Conservation (phyloP, 2,888 invertebrate species). For the Agriopis leucophaearia region DNA sequence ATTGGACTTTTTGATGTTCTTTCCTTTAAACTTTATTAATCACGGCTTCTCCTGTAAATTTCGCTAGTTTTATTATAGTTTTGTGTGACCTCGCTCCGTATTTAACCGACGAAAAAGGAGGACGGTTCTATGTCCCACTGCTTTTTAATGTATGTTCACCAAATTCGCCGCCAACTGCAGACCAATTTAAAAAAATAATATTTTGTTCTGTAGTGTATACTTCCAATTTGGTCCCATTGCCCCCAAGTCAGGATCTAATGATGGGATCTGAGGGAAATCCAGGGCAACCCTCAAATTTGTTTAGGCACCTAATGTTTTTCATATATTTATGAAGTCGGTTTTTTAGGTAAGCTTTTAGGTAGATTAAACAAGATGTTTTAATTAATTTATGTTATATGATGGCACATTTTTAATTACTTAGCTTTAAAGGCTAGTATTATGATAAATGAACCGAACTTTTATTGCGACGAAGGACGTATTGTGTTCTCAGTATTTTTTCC, state of each 20-base stretch:
- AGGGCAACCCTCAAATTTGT: no score
- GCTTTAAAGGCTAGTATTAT: neutral
- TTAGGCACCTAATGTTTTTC: no score
- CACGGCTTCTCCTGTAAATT: neutral
- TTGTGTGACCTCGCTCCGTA: constrained; percentile 22
- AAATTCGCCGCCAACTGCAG: no score
- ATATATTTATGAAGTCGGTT: no score
- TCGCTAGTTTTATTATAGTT: constrained; percentile 13
- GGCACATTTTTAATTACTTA: constrained; percentile 28
- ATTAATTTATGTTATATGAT: constrained; percentile 25
- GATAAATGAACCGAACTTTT: neutral
- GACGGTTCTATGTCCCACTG: no score
- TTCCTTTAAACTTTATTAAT: constrained; percentile 10
- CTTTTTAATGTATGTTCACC: no score
- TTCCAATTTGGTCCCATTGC: no score
- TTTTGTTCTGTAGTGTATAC: no score
- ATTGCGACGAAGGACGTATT: neutral
- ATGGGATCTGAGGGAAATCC: no score
- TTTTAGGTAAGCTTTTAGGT: constrained; percentile 16
- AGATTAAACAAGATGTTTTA: constrained; percentile 24
- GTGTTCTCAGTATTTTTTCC: neutral
- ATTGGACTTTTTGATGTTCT: constrained; percentile 6
- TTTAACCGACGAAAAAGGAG: no score
- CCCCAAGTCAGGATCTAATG: no score
- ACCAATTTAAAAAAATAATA: no score